phyloP scores from a whole-genome alignment of 2,797 vertebrate genomes.

The Sebastes steindachneri region DNA sequence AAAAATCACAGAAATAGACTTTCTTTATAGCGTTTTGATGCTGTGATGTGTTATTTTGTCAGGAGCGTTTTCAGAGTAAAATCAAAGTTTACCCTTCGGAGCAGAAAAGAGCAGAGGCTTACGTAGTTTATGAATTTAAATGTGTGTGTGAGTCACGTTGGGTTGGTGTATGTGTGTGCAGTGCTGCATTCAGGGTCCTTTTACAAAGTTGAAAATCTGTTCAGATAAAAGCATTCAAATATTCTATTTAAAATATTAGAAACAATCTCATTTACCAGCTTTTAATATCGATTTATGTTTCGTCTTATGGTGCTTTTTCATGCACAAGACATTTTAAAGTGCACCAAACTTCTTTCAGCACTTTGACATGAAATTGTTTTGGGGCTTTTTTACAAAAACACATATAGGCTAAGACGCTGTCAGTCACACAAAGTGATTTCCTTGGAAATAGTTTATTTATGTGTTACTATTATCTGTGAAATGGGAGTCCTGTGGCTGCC shows the following conservation, averaged over 20 bases:
- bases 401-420: not conserved
- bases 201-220: constrained; percentile 11
- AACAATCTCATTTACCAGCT: not conserved
- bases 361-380: not conserved
- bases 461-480: not conserved
- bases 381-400: not conserved
- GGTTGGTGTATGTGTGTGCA: not conserved
- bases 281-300: not conserved
- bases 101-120: constrained; percentile 31
- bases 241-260: not conserved
- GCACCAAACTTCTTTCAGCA: not conserved
- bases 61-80: constrained; percentile 36
- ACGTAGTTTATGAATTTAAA: constrained; percentile 28
- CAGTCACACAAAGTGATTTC: not conserved
- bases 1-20: constrained; percentile 61
- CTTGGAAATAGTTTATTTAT: not conserved
- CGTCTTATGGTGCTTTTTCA: not conserved
- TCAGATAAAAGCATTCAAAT: not conserved
- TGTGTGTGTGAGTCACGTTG: not conserved
- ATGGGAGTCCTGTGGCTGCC: not conserved
- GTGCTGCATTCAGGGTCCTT: constrained; percentile 17
- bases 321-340: not conserved
- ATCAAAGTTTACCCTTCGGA: constrained; percentile 61
- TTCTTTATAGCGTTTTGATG: constrained; percentile 66
- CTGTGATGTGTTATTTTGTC: constrained; percentile 67